These are phyloP conservation scores for Mionectes macconnelli DNA, from an alignment of 2,113 vertebrate species.

Conservation along the genomic window DNA sequence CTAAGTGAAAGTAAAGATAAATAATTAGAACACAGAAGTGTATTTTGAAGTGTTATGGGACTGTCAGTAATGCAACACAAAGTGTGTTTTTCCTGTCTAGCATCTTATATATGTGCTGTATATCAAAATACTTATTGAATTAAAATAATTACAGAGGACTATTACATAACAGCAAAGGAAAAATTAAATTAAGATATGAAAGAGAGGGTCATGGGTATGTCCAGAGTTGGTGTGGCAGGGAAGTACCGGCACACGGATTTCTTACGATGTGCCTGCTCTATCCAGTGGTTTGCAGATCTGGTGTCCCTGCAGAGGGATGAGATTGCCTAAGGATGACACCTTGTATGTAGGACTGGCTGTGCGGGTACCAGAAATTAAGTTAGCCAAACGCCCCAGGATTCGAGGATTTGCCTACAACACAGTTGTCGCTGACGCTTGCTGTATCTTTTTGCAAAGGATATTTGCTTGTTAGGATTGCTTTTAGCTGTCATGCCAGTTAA, in stretches of 20 bases:
- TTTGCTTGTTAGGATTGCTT: neutral
- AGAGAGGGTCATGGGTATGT: neutral
- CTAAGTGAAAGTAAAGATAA: neutral
- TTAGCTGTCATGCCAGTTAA: neutral
- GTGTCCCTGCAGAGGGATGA: neutral
- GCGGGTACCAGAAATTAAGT: neutral
- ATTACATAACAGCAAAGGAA: neutral
- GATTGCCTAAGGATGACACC: neutral
- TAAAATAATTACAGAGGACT: neutral
- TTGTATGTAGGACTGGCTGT: neutral
- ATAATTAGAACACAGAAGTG: neutral
- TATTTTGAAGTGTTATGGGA: neutral
- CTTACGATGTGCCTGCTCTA: neutral
- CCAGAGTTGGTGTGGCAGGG: accelerated
- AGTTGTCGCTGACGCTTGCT: neutral
- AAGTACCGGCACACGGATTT: neutral
- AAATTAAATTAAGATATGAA: neutral
- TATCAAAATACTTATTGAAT: neutral
- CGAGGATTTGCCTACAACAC: neutral
- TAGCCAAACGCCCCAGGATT: neutral
- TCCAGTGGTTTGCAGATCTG: accelerated
- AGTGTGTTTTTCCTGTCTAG: neutral
- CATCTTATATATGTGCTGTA: neutral
- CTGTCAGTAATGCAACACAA: neutral
- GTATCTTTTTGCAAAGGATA: neutral